Evolutionary conservation across 2,113 vertebrate species (phyloP), one percentile per base, ranked within the genome.

Genomic region (Xiphorhynchus elegans): DNA sequence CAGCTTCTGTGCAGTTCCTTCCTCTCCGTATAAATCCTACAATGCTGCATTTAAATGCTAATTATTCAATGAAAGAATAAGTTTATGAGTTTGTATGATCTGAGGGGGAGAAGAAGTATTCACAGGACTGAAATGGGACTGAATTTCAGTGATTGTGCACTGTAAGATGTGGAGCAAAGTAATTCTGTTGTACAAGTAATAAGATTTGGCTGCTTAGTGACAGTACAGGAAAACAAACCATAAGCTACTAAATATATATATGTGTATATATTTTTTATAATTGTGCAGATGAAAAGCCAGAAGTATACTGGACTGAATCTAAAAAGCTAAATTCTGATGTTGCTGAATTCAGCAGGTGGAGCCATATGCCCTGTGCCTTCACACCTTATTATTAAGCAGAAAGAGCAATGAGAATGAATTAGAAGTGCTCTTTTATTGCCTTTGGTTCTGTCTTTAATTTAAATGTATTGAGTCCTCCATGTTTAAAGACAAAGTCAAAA

Each of bases 201-300:
- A 92, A 79, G 33, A 66, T 88, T 69, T 92, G 92, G 73, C 82
- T 89, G 69, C 69, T 82, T 82, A 76, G 73, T 44, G 59, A 73
- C 52, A 92, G 60, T 93, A 94, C 82, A 93, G 53, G 78, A 94
- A 94, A 96, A 94, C 62, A 92, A 95, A 84, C 25, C 23, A 70
- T 83, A 67, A 58, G 81, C 33, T 77, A 53, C 70, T 84, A 72
- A 42, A 76, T 64, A 58, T 63, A 70, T 69, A 17, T 14, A 16
- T 3, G 1, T 28, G 24, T 18, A 4, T 16, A 39, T 59, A 67
- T 42, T 25, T 39, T 16, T 18, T 39, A 73, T 69, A 90, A 74
- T 24, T 88, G 88, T 87, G 82, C 91, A 72, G 59, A 67, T 62
- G 40, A 89, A 76, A 95, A 92, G 78, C 44, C 39, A 73, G 35